Base-by-base conservation (phyloP, 2,888 invertebrate genomes). In the Harpalus rubripes region DNA sequence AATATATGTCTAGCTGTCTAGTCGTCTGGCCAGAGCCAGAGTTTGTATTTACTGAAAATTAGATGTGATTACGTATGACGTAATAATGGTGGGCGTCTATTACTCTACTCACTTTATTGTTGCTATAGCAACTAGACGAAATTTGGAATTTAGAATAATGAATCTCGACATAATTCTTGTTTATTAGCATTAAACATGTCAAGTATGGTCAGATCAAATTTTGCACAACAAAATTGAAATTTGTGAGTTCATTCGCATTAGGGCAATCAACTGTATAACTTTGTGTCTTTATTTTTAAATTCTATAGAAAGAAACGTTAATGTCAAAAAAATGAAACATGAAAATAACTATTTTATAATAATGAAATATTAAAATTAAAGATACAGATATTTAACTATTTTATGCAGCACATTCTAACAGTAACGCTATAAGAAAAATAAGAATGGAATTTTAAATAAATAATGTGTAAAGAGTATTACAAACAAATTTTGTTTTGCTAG, bases 81-180 rank as follows among this genome's bases (percentile, higher is more conserved):
- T 74, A 74, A 74, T 74, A 22, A 41, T 44, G 18, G 44, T 74
- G 44, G 72, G 72, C 72, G 72, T 74, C 72, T 74, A 74, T 74
- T 74, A 74, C 44, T 44, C 32, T 41, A 74, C 44, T 44, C 32
- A 32, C 32, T 32, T 32, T 6, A 32, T 32, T 10, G 72, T 74
- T 74, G 18, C 44, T 16, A 68, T 68, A n/a, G 41, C 15, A 15
- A 68, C 68, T 12, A 39, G 68, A 68, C n/a, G 7, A 63, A 8
- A 10, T 61, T 52, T 12, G 44, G 44, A 52, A 52, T 52, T 52
- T 12, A 52, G 44, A 52, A 52, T 52, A 52, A 8, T 52, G 12
- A 52, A 52, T 52, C 10, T 52, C 12, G 44, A 52, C 44, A 52
- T 52, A 52, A 52, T 52, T 52, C 44, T 52, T 52, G 44, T 52